These are phyloP conservation scores for Temnothorax rugatulus DNA, from an alignment of 2,888 invertebrate species.

Conservation along the genomic window DNA sequence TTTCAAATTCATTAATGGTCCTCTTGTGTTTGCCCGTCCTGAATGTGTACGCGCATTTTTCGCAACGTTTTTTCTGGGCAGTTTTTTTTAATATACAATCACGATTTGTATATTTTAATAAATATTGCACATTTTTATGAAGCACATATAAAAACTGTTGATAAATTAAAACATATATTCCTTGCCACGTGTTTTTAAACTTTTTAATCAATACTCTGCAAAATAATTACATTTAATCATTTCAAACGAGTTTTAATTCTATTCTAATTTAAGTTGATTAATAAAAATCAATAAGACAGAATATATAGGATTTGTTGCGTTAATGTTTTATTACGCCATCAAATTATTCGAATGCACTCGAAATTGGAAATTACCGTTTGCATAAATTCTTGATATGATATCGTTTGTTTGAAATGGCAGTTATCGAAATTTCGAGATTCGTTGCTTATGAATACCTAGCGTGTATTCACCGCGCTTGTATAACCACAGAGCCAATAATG, in stretches of 20 bases:
- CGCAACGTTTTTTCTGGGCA: background rate
- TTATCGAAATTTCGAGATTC: slow-evolving; percentile 48
- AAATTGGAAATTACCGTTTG: slow-evolving; percentile 10
- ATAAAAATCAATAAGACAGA: background rate
- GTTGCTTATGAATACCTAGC: slow-evolving; percentile 52
- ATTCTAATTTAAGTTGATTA: background rate
- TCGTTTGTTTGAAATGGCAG: background rate
- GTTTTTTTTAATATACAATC: background rate
- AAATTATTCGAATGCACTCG: background rate
- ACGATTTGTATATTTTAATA: background rate
- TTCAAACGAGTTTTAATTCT: background rate
- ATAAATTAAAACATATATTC: background rate
- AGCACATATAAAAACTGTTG: background rate
- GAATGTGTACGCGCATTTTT: background rate
- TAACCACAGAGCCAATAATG: slow-evolving; percentile 53
- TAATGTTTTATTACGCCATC: background rate
- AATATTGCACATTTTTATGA: background rate
- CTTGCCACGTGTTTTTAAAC: background rate
- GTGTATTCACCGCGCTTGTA: slow-evolving; percentile 43
- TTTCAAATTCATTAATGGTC: slow-evolving; percentile 16
- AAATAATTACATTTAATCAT: background rate
- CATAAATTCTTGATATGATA: slow-evolving; percentile 17
- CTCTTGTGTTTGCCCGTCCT: background rate
- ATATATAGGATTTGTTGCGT: no score
- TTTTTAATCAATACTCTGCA: background rate